Base-by-base conservation (phyloP, 2,888 invertebrate genomes). In the Drosophila glabriapex region DNA sequence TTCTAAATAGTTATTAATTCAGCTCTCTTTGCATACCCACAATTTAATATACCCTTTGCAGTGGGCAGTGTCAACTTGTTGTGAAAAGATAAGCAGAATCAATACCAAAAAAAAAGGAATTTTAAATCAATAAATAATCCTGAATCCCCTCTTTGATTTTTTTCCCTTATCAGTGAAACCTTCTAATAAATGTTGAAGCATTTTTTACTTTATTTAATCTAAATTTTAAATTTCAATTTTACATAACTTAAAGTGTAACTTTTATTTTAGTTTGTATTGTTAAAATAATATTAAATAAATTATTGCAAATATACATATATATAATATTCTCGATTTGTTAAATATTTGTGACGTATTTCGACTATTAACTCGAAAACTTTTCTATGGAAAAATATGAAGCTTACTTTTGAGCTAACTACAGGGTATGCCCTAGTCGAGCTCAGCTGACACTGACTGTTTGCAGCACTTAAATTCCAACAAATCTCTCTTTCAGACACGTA, bases 281-380 rank as follows among this genome's bases (percentile, higher is more conserved):
- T 19, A 19, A 39, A 19, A 39, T 9, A 16, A 35, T 31, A 9
- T 14, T 35, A 22, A 43, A 22, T n/a, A 5, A n/a, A n/a, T n/a
- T 12, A 12, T 12, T n/a, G 3, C 12, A n/a, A 41, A 2, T 12
- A 6, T n/a, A 2, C 2, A n/a, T n/a, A 2, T 5, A n/a, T 4
- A 19, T 3, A 9, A 39, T 6, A 41, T n/a, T 6, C 5, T 3
- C 6, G 12, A 12, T 6, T 22, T 22, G 3, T 3, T 12, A 43
- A 1, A 14, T 14, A 46, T 22, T 22, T 22, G 0, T 22, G 0
- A 22, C 6, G 1, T 7, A 22, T 22, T 14, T 31, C 0, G 31
- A 9, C 9, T 43, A 19, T 37, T 19, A 37, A 7, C 33, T 33
- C 12, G 14, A 35, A 1, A 35, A 35, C 35, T 35, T 4, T 35